These are phyloP conservation scores for Crematogaster levior DNA, from an alignment of 2,888 invertebrate species.

Conservation along the genomic window DNA sequence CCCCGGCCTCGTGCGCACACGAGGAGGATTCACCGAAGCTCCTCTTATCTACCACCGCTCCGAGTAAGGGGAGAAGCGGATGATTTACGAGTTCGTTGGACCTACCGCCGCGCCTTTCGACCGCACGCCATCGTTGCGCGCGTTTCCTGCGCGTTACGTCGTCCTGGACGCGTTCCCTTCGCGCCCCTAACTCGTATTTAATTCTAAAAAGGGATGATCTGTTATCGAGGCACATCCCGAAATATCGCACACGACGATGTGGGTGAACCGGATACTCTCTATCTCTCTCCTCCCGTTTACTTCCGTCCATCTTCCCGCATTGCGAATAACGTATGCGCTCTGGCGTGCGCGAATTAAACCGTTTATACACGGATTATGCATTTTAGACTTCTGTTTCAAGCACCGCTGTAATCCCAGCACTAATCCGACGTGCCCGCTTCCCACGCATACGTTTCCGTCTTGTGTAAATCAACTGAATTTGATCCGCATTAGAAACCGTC, in stretches of 20 bases:
- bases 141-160: constrained; percentile 15
- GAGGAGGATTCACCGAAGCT: constrained; percentile 63
- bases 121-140: constrained; percentile 8
- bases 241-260: neutral
- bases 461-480: constrained; percentile 48
- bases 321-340: constrained; percentile 12
- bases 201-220: no score
- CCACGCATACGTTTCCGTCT: constrained; percentile 41
- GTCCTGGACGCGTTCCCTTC: no score
- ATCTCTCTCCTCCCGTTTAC: neutral
- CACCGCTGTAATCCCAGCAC: constrained; percentile 33
- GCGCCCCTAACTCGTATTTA: no score
- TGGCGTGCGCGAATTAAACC: constrained; percentile 38
- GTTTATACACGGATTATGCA: constrained; percentile 49
- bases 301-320: neutral
- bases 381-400: constrained; percentile 48
- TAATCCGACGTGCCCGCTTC: constrained; percentile 45
- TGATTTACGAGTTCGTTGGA: constrained; percentile 50
- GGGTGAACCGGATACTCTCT: neutral
- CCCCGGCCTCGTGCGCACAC: constrained; percentile 68
- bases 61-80: constrained; percentile 36
- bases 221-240: neutral
- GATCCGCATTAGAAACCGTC: constrained; percentile 41
- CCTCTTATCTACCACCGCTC: constrained; percentile 63
- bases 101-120: constrained; percentile 19